A percentile compares a stretch with the other conserved stretches of the same genome.
phyloP scores from a whole-genome alignment of 2,113 vertebrate species.

The Deroptyus accipitrinus region DNA sequence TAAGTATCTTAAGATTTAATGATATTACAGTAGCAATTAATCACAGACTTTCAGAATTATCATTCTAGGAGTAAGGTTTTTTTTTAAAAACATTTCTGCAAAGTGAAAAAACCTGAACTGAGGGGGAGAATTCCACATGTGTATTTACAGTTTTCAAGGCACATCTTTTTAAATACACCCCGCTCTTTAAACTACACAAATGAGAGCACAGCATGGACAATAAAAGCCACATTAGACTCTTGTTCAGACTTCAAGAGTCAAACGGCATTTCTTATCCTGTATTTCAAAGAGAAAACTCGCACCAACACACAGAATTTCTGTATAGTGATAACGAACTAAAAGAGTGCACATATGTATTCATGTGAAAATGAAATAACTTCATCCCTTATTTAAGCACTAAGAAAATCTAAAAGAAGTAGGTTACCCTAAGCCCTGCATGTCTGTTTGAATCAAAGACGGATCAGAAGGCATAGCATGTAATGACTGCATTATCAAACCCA shows the following conservation, averaged over 20 bases:
- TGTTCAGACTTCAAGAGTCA: neutral
- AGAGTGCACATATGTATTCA: neutral
- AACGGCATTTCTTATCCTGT: neutral
- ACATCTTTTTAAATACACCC: neutral
- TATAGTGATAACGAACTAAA: neutral
- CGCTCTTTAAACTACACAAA: neutral
- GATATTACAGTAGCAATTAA: neutral
- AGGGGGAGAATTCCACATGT: neutral
- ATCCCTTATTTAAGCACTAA: neutral
- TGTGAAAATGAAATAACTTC: neutral
- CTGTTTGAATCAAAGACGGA: neutral
- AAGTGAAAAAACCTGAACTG: neutral
- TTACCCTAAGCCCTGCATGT: neutral
- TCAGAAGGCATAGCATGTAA: neutral
- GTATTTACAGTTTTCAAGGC: neutral
- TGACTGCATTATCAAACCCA: neutral
- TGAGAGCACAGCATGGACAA: neutral
- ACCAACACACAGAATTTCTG: neutral
- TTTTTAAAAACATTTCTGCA: neutral
- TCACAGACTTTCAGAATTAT: neutral
- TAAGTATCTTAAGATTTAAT: constrained; percentile 26
- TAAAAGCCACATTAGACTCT: neutral
- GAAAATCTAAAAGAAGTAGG: neutral
- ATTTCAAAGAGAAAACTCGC: neutral
- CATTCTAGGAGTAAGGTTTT: neutral